A percentile compares a stretch with the other conserved stretches of the same genome.
These are phyloP conservation scores for Crocallis elinguaria DNA, from an alignment of 2,888 invertebrate genomes.

Conservation along the genomic window DNA sequence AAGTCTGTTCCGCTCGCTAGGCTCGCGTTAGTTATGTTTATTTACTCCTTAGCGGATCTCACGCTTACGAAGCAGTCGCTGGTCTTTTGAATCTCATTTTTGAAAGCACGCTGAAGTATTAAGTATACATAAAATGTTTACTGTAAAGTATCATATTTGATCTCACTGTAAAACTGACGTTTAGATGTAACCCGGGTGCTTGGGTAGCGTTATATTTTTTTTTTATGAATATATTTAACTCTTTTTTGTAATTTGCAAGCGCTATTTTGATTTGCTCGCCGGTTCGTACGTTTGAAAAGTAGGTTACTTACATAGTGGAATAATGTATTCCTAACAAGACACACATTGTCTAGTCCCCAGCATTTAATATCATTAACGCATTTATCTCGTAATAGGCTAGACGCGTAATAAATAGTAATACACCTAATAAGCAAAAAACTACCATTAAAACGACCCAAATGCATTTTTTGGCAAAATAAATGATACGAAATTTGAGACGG, in stretches of 20 bases:
- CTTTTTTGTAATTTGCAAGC: conserved; percentile 20
- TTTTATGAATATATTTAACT: conserved; percentile 37
- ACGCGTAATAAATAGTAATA: conserved; percentile 1
- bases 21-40: conserved; percentile 32
- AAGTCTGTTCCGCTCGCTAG: conserved; percentile 49
- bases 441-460: neutral
- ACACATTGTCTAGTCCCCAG: conserved; percentile 15
- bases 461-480: conserved; percentile 1
- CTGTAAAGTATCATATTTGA: conserved; percentile 63
- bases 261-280: conserved; percentile 15
- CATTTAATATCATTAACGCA: conserved; percentile 16
- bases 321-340: conserved; percentile 6
- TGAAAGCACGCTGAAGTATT: conserved; percentile 23
- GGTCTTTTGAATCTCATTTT: conserved; percentile 38
- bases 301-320: conserved; percentile 11
- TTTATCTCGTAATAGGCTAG: conserved; percentile 18
- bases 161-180: conserved; percentile 60
- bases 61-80: conserved; percentile 36
- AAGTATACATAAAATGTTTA: conserved; percentile 37
- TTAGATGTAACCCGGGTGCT: conserved; percentile 61
- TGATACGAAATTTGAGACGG: conserved; percentile 22
- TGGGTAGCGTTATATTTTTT: conserved; percentile 59
- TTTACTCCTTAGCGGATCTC: conserved; percentile 51
- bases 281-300: neutral
- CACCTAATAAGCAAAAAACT: conserved; percentile 10